phyloP scores from a whole-genome alignment of 2,888 invertebrate species.

The Andrena marginata region DNA sequence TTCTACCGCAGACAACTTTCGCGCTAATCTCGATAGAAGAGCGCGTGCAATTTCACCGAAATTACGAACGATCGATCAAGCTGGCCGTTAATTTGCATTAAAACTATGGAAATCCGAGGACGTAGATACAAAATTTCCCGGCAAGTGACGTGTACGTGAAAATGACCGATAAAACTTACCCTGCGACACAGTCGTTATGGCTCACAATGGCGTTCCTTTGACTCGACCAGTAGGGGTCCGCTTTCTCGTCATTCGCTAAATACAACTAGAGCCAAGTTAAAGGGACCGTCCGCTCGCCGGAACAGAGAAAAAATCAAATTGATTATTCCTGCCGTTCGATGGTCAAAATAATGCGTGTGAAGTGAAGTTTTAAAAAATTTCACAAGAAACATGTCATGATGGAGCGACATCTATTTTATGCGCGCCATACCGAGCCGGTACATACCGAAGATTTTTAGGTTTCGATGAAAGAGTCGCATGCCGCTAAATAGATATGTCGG shows the following conservation, averaged over 20 bases:
- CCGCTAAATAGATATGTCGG: not conserved
- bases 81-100: constrained; percentile 16
- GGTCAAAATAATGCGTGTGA: constrained; percentile 67
- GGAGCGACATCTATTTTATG: constrained; percentile 60
- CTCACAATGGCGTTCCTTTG: constrained; percentile 93
- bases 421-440: constrained; percentile 56
- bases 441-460: constrained; percentile 38
- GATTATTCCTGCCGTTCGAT: constrained; percentile 30
- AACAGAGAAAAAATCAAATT: constrained; percentile 51
- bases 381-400: not conserved
- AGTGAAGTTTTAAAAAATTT: constrained; percentile 15
- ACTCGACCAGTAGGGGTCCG: constrained; percentile 81
- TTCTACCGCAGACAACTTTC: constrained; percentile 46
- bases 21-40: constrained; percentile 11
- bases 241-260: constrained; percentile 68
- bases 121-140: constrained; percentile 85
- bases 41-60: not conserved
- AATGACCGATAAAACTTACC: constrained; percentile 89
- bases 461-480: constrained; percentile 21
- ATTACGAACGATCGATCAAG: not conserved
- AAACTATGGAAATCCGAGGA: constrained; percentile 35
- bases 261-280: constrained; percentile 22
- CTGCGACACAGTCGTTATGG: constrained; percentile 91
- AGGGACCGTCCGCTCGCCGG: accelerated
- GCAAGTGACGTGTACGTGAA: constrained; percentile 89